Conservation (phyloP, 2,113 vertebrate genomes). For the Gymnarchus niloticus region DNA sequence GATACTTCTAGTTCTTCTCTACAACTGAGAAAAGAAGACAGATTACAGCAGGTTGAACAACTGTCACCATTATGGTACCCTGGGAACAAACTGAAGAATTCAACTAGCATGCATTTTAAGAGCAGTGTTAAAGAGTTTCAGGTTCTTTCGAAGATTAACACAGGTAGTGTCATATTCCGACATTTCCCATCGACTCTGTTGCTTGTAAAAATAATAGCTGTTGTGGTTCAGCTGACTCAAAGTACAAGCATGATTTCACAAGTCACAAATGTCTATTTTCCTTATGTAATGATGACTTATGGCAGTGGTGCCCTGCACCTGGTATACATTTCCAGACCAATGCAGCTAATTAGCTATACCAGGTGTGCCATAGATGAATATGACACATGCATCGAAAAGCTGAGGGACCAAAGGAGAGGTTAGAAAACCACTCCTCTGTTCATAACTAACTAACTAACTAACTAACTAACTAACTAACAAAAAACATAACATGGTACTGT, state of each 20-base stretch:
- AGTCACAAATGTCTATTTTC: neutral
- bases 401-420: neutral
- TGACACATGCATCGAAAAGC: neutral
- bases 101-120: neutral
- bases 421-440: neutral
- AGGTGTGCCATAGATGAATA: neutral
- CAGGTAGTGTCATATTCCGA: too few relatives aligned
- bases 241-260: neutral
- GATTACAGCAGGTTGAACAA: too few relatives aligned
- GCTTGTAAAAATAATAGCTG: too few relatives aligned
- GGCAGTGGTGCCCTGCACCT: neutral
- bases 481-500: neutral
- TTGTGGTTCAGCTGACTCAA: neutral
- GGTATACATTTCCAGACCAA: too few relatives aligned
- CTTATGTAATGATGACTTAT: neutral
- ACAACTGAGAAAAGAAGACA: neutral
- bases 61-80: too few relatives aligned
- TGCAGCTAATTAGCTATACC: neutral
- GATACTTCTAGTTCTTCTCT: neutral
- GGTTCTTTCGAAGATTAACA: too few relatives aligned
- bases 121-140: too few relatives aligned
- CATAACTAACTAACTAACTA: too few relatives aligned
- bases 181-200: too few relatives aligned
- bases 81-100: too few relatives aligned
- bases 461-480: too few relatives aligned